Base-by-base conservation (phyloP, 2,113 vertebrate genomes). In the Echinops telfairi region DNA sequence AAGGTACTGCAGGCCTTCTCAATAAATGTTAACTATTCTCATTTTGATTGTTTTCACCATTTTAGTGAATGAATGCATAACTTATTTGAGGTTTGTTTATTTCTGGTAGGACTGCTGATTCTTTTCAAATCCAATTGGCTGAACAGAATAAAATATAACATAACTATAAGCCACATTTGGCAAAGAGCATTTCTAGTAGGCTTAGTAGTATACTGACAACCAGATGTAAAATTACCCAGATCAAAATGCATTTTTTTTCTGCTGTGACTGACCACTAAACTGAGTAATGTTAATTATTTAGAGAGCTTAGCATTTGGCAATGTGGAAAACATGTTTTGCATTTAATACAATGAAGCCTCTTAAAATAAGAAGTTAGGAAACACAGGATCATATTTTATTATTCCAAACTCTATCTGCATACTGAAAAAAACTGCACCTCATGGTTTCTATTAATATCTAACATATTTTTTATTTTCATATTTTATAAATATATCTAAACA, bases 161-260 rank as follows among this genome's bases (percentile, higher is more conserved):
- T 47, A 90, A 79, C 17, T 58, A 5, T 88, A 78, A 96, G 66
- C 77, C 89, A 94, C 90, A 96, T 97, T 90, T 95, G 92, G 96
- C 23, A 94, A 79, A 95, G 58, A 76, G 15, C 76, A 16, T 90
- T 87, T 92, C 83, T 92, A 33, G 36, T 89, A 83, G 84, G 57
- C 47, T 90, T 93, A 91, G 73, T 73, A 86, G 75, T 83, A 82
- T 86, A 92, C 83, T 88, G 84, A 91, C 80, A 95, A 86, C 68
- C 96, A 94, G 89, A 96, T 96, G 95, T 95, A 86, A 76, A 83
- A 80, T 94, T 93, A 79, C 4, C 84, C 22, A 91, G 92, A 97
- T 89, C 58, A 96, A 96, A 97, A 95, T 43, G 66, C 43, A 66
- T 3, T 94, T 47, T 89, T 93, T 90, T 90, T 62, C 62, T 94